Evolutionary conservation across 2,797 vertebrate genomes (phyloP), one percentile per base, ranked within the genome.

Genomic region (Paedocypris micromegethes): DNA sequence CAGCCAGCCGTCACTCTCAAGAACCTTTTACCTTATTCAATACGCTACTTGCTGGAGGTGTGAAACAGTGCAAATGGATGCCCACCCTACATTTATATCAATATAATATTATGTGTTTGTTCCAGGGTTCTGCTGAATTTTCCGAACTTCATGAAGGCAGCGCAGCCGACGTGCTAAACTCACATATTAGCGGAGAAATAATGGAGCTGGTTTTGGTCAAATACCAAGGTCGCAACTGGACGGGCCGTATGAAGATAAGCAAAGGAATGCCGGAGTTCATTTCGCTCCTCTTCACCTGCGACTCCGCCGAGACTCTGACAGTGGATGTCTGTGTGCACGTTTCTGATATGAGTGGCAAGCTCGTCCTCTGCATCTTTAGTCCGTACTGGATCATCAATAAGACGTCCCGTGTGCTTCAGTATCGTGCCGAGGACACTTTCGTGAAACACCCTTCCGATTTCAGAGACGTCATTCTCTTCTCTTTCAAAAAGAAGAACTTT

Each of bases 371-470:
- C 0, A 69, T 98, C 43, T 98, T 92, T 74, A 95, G 94, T 53
- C 96, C 97, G 0, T 98, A 97, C 48, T 99, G 97, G 97, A 89
- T 99, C 60, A 95, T 98, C 85, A 99, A 99, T 83, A 97, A 96
- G 81, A 99, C 96, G 0, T 93, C 90, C 0, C 88, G 95, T 0
- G 83, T 98, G 49, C 91, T 99, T n/a, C 97, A 95, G 83, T 98
- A 98, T 83, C 78, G 78, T 8, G 90, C 94, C 0, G 95, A 98
- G 69, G 93, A 97, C 5, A 58, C 83, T 3, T 85, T 86, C 0
- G 83, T 97, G 73, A 99, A 99, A 45, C 97, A 99, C 64, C 92
- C 97, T 0, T 88, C 95, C 0, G 93, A 98, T 79, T 92, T 82
- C 77, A 83, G 93, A 60, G 95, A 98, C 73, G 91, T 92, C 48